phyloP scores from a whole-genome alignment of 2,797 vertebrate genomes.

The Hoplostethus atlanticus region DNA sequence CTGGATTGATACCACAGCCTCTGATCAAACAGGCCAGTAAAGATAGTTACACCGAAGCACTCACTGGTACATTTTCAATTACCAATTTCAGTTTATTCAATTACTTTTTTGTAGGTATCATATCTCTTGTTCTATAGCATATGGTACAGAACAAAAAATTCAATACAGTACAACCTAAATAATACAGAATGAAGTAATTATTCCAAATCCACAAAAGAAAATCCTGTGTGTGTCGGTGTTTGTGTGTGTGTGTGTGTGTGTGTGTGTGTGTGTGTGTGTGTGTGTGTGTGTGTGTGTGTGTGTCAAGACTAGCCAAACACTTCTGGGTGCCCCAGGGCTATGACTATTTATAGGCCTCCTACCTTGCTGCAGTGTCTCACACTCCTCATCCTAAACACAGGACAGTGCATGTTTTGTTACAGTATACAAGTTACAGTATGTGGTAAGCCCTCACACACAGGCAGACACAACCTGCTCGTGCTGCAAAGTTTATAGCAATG shows the following conservation, averaged over 20 bases:
- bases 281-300: slow-evolving; percentile 39
- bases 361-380: slow-evolving; percentile 68
- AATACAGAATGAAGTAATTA: slow-evolving; percentile 39
- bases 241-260: slow-evolving; percentile 44
- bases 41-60: slow-evolving; percentile 73
- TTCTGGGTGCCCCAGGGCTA: slow-evolving; percentile 63
- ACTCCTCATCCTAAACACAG: slow-evolving; percentile 63
- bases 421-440: slow-evolving; percentile 31
- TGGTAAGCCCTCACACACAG: neutral
- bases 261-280: slow-evolving; percentile 41
- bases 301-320: slow-evolving; percentile 69
- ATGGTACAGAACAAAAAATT: slow-evolving; percentile 56
- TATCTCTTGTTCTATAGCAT: slow-evolving; percentile 50
- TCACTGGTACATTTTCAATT: slow-evolving; percentile 75
- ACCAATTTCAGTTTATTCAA: slow-evolving; percentile 49
- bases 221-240: neutral
- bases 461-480: neutral
- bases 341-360: slow-evolving; percentile 76
- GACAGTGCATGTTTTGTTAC: slow-evolving; percentile 55
- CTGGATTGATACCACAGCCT: slow-evolving; percentile 57
- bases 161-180: slow-evolving; percentile 55
- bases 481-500: neutral
- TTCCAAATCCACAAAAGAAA: slow-evolving; percentile 40
- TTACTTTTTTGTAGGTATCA: slow-evolving; percentile 43
- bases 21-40: slow-evolving; percentile 68